Evolutionary conservation across 2,888 invertebrate genomes (phyloP).

Genomic region (Spisula subtruncata): DNA sequence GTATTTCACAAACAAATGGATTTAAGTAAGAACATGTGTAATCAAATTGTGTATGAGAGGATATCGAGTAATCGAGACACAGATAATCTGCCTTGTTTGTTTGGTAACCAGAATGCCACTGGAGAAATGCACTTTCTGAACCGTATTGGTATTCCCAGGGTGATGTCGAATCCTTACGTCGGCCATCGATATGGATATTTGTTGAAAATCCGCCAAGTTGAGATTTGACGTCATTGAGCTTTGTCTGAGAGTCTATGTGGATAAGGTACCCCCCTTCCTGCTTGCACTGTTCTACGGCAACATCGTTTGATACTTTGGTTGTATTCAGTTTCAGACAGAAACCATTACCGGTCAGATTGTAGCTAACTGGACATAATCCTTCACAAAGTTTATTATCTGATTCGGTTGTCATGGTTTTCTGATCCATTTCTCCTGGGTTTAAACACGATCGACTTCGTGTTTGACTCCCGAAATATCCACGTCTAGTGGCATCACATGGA

Average conservation of each 20-base stretch:
- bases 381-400: constrained; percentile 5
- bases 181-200: constrained; percentile 1
- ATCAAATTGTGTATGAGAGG: background rate
- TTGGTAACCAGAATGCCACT: constrained; percentile 6
- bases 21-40: background rate
- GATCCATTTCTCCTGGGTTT: background rate
- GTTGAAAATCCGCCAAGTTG: background rate
- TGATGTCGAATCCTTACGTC: constrained; percentile 11
- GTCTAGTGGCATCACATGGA: background rate
- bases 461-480: background rate
- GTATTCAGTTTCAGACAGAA: constrained; percentile 20
- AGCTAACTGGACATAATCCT: background rate
- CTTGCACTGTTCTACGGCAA: background rate
- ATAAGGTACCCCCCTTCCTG: constrained; percentile 1
- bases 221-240: constrained; percentile 18
- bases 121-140: background rate
- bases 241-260: constrained; percentile 6
- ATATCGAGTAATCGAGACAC: background rate
- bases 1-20: constrained; percentile 20
- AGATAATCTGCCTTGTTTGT: too few species aligned
- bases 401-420: background rate
- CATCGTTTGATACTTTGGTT: background rate
- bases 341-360: constrained; percentile 6
- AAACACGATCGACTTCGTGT: constrained; percentile 15
- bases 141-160: constrained; percentile 23